Evolutionary conservation across 2,113 vertebrate genomes (phyloP), one percentile per base, ranked within the genome.

Genomic region (Poecilia latipinna): DNA sequence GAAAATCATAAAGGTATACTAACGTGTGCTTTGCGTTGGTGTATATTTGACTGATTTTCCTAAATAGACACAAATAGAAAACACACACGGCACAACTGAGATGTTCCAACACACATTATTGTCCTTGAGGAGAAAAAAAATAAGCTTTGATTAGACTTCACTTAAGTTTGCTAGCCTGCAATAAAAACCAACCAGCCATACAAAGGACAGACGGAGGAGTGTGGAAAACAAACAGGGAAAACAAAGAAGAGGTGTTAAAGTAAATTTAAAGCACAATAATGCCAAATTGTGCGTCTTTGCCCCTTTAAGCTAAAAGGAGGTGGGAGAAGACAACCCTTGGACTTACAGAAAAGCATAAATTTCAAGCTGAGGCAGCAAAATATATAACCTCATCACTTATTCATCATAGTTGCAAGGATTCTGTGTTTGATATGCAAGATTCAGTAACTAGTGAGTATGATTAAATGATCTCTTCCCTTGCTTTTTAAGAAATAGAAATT

Each of bases 131-230:
- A 76, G 63, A 84, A 54, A 70, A 57, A 72, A 37, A 68, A 37
- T 0, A 68, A 63, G 8, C 63, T 86, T 80, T 79, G 80, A 89
- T 90, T 80, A 70, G 76, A 54, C 64, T 85, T 82, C 82, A 80
- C 68, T 84, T 48, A 70, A 63, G 75, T 82, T 62, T 64, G 76
- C 82, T 75, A 51, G 68, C 73, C 69, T 10, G 32, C 11, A 75
- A 72, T 79, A 74, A 66, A 80, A 72, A 86, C 28, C 61, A 73
- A 61, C 61, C 64, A 78, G 67, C 72, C 74, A n/a, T 71, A 66
- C 13, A 12, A 32, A 35, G 54, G 64, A 26, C 68, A 72, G 68
- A 68, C 4, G 12, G 61, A 69, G 66, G 61, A 64, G 74, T 28
- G 26, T 64, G 42, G 70, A 69, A 71, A 80, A 61, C 68, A 72